phyloP scores from a whole-genome alignment of 2,797 vertebrate species.

The Gallinago stenura region DNA sequence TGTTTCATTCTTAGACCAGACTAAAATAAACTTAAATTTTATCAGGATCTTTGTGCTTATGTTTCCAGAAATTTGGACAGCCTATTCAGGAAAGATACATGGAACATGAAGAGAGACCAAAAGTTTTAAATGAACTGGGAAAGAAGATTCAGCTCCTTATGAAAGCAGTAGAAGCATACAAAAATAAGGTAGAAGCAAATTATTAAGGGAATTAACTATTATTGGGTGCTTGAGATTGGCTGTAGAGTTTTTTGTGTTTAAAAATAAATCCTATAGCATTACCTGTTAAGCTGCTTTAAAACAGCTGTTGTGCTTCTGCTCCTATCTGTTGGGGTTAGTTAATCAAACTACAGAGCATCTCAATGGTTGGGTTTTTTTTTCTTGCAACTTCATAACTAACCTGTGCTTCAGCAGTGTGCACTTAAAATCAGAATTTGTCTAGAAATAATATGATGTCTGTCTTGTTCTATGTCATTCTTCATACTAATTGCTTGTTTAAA shows the following conservation, averaged over 20 bases:
- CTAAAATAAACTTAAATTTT: accelerated
- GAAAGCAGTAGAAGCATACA: slow-evolving; percentile 91
- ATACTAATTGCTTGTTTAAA: not conserved
- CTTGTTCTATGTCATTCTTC: not conserved
- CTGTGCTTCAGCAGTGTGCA: not conserved
- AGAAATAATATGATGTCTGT: not conserved
- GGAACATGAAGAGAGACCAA: slow-evolving; percentile 92
- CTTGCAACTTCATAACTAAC: not conserved
- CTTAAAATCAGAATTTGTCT: not conserved
- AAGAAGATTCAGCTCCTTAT: slow-evolving; percentile 92
- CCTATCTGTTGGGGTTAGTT: not conserved
- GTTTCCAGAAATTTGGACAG: slow-evolving; percentile 87
- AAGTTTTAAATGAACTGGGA: slow-evolving; percentile 91
- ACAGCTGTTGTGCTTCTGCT: not conserved
- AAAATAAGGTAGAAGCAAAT: slow-evolving; percentile 86
- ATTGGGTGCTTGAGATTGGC: accelerated
- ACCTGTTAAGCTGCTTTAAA: not conserved
- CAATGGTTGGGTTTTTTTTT: not conserved
- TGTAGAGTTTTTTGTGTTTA: not conserved
- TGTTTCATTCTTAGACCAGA: not conserved
- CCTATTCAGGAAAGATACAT: slow-evolving; percentile 91
- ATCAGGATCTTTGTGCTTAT: not conserved
- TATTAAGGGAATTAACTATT: not conserved
- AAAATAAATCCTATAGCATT: not conserved
- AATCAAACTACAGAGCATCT: not conserved